Percentiles rank a stretch among this genome's conserved stretches.
These are phyloP conservation scores for Clistopyga incitator DNA, from an alignment of 2,888 invertebrate genomes.

Conservation along the genomic window DNA sequence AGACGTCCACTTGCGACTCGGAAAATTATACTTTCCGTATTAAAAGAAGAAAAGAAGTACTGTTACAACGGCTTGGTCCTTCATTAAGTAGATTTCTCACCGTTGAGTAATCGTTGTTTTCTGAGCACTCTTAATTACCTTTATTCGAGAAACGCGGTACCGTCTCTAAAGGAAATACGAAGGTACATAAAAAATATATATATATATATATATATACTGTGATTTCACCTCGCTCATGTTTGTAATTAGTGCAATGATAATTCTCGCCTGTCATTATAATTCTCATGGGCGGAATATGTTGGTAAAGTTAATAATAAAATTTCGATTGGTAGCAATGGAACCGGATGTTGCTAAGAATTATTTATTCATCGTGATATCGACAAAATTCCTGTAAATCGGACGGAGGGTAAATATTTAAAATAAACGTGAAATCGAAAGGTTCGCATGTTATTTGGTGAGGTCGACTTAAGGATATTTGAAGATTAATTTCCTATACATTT, in stretches of 20 bases:
- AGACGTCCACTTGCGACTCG: too few species aligned
- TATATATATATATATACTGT: not conserved
- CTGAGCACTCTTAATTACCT: conserved; percentile 43
- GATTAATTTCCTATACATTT: too few species aligned
- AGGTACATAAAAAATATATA: not conserved
- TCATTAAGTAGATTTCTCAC: conserved; percentile 9
- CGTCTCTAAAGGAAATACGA: conserved; percentile 19
- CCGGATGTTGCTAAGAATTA: conserved; percentile 53
- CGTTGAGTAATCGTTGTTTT: conserved; percentile 41
- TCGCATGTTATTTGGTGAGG: too few species aligned
- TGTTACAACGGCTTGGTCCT: not conserved
- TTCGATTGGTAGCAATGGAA: conserved; percentile 17
- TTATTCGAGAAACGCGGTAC: conserved; percentile 18
- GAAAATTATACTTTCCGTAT: too few species aligned
- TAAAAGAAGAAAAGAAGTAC: not conserved
- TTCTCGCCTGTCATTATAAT: not conserved
- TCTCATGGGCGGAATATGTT: not conserved
- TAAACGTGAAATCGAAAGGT: not conserved
- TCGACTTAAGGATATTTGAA: too few species aligned
- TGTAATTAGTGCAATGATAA: not conserved
- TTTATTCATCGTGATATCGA: conserved; percentile 26
- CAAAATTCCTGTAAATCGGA: conserved; percentile 1
- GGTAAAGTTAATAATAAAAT: conserved; percentile 51
- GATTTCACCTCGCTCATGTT: not conserved
- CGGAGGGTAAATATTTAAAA: too few species aligned